Evolutionary conservation across 2,797 vertebrate species (phyloP), one percentile per base, ranked within the genome.

Genomic region (Pogonophryne albipinna): DNA sequence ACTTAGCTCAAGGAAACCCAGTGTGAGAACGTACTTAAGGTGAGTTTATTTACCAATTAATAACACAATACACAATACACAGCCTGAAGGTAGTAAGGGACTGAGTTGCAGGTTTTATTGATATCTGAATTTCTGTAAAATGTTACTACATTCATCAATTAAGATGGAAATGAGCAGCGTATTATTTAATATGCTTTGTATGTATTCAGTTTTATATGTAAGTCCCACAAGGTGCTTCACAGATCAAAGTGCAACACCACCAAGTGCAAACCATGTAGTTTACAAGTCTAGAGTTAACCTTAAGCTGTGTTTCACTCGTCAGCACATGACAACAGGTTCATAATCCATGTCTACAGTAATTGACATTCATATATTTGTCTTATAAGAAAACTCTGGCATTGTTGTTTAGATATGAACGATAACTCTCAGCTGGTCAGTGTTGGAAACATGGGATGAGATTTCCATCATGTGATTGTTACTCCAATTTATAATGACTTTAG

Each of bases 21-120:
- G 66, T 11, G 34, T 59, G 71, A 78, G 19, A 16, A 42, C 56
- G 14, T 15, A n/a, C 62, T 82, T 27, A 84, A 87, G 90, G 92
- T 93, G 76, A 88, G 91, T 85, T 71, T 74, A 15, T 78, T 66
- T 23, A 51, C 19, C 23, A 4, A 4, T 38, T 31, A 10, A 42
- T 49, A 17, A 5, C 8, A 19, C 4, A 27, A 27, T 27, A 5
- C 8, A 19, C 4, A 27, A 27, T 27, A 31, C 6, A 44, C 12
- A 10, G 17, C 10, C 2, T 16, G 42, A 34, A 60, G 5, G 58
- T 10, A 13, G 34, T 5, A 19, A 55, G 7, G 50, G 8, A 49
- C 45, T 34, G 1, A 19, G 11, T 12, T 60, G 17, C 34, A 51
- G 9, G 42, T 38, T 17, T 60, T 19, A n/a, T 4, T 4, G 2